Evolutionary conservation across 2,113 vertebrate genomes (phyloP).

Genomic region (Sigmodon hispidus): DNA sequence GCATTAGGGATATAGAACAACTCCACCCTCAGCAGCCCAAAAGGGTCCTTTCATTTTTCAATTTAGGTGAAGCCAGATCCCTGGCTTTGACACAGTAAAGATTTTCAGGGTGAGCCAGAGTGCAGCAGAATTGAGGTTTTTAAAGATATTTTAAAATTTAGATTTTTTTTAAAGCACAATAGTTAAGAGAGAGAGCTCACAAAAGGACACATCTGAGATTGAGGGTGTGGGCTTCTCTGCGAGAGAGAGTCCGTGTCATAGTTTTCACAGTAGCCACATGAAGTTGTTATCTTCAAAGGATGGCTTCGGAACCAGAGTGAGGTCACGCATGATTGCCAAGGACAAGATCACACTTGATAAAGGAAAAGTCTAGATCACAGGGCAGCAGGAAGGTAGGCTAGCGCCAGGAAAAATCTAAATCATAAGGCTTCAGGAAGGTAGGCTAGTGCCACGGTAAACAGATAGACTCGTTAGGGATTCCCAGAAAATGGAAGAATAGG

Average conservation of each 20-base stretch:
- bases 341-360: conserved; percentile 3
- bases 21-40: not conserved
- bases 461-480: not conserved
- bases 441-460: not conserved
- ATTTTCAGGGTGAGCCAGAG: not conserved
- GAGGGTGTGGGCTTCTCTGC: not conserved
- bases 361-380: not conserved
- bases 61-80: not conserved
- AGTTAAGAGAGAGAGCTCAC: not conserved
- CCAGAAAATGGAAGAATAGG: not conserved
- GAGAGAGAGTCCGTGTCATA: not conserved
- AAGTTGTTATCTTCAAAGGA: not conserved
- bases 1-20: not conserved
- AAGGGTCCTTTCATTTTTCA: not conserved
- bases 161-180: too few relatives aligned
- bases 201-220: not conserved
- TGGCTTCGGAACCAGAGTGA: not conserved
- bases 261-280: not conserved
- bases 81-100: not conserved
- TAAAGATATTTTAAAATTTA: not conserved
- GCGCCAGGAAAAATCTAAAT: not conserved
- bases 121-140: not conserved
- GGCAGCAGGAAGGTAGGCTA: not conserved
- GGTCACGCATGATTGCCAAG: not conserved
- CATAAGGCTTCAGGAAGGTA: not conserved